Base-by-base conservation (phyloP, 2,113 vertebrate species). In the Psilopogon haemacephalus region DNA sequence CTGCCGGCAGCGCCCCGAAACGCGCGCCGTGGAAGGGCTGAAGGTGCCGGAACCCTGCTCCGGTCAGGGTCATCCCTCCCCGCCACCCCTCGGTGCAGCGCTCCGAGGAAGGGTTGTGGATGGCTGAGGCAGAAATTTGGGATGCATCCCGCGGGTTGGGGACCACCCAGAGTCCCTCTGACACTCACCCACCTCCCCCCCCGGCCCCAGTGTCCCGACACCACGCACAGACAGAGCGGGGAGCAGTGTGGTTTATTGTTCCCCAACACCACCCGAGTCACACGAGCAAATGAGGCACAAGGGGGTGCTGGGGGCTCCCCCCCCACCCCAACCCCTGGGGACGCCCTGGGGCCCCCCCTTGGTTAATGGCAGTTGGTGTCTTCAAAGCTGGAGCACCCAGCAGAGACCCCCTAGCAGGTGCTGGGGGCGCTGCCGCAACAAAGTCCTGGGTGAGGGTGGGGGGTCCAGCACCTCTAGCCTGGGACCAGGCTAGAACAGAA, bases 171-270 rank as follows among this genome's bases (percentile, higher is more conserved):
- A 50, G 12, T 4, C 21, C 5, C 30, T 32, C 1, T 2, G 8
- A 30, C 46, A 46, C 19, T n/a, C n/a, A n/a, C n/a, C n/a, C n/a
- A n/a, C 48, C 23, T 24, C 48, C 46, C 21, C 6, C 67, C 18
- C 48, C 11, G 11, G 15, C 32, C 12, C 19, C 32, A 3, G 20
- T 6, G 12, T 5, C 32, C 35, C 0, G 6, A 3, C 52, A 48
- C 26, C 26, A 44, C 0, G 2, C 42, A 64, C 4, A 72, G 3
- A n/a, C 59, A 0, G 5, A 67, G 48, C 2, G 5, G 15, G 50
- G 44, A 92, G 74, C 89, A 89, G 74, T n/a, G 15, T 24, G 3
- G 8, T 92, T 94, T 94, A 92, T 94, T 95, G 79, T 75, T 78
- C 26, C 75, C 40, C 44, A 56, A 50, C 3, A 5, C 40, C 65